A percentile compares a stretch with the other conserved stretches of the same genome.
phyloP scores from a whole-genome alignment of 2,888 invertebrate species.

The Drepanosiphum platanoidis region DNA sequence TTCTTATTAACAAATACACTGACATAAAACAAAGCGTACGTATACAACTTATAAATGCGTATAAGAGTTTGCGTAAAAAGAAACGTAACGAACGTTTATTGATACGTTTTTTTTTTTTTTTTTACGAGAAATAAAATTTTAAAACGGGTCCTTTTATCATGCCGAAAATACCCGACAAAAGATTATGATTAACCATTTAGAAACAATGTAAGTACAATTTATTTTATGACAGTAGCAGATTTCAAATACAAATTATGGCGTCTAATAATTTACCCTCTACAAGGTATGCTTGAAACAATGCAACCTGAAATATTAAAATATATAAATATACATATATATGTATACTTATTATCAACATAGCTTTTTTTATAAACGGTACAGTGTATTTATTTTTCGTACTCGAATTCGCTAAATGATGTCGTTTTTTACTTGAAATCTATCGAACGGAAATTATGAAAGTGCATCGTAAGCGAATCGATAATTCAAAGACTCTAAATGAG shows the following conservation, averaged over 20 bases:
- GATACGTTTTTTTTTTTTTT: too few relatives aligned
- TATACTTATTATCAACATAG: not conserved
- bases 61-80: not conserved
- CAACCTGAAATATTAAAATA: not conserved
- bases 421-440: too few relatives aligned
- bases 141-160: not conserved
- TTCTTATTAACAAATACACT: not conserved
- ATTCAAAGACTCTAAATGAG: not conserved
- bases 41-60: too few relatives aligned
- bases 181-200: not conserved
- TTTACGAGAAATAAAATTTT: not conserved
- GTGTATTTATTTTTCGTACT: too few relatives aligned
- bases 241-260: not conserved
- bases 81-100: slow-evolving; percentile 13
- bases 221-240: slow-evolving; percentile 9
- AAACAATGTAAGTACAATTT: not conserved
- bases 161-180: not conserved
- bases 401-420: too few relatives aligned
- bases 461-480: too few relatives aligned
- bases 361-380: too few relatives aligned
- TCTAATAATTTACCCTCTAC: not conserved
- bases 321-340: too few relatives aligned
- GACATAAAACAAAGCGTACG: not conserved
- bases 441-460: too few relatives aligned
- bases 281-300: not conserved